phyloP scores from a whole-genome alignment of 37 sponge, comb jelly and placozoan genomes.

The Eunapius fragilis region DNA sequence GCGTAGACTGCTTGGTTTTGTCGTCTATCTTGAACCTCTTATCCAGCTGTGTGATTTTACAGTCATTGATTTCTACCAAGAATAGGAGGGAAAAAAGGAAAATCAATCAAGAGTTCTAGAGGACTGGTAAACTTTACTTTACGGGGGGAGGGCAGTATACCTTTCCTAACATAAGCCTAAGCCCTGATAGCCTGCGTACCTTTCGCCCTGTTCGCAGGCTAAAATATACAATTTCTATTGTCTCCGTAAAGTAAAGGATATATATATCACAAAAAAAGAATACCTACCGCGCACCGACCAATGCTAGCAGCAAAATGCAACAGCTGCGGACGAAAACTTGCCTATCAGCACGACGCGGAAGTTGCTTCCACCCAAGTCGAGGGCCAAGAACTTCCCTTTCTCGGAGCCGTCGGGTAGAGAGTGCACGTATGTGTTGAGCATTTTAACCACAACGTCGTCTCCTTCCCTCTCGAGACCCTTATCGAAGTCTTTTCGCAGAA shows the following conservation, averaged over 20 bases:
- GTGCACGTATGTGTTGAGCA: constrained; percentile 97
- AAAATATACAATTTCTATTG: too few species aligned
- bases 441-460: constrained; percentile 76
- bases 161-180: too few species aligned
- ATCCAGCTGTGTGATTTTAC: constrained; percentile 12
- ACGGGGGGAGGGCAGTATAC: too few species aligned
- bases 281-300: not conserved
- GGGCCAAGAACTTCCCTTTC: constrained; percentile 88
- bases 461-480: constrained; percentile 84
- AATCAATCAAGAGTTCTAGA: too few species aligned
- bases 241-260: too few species aligned
- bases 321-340: not conserved
- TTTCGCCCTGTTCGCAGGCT: too few species aligned
- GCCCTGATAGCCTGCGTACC: too few species aligned
- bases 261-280: not conserved
- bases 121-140: too few species aligned
- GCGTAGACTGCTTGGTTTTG: constrained; percentile 63
- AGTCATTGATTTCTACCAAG: constrained; percentile 27
- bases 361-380: constrained; percentile 96
- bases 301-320: not conserved
- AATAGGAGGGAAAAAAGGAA: too few species aligned
- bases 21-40: constrained; percentile 51
- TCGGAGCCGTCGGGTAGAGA: constrained; percentile 85
- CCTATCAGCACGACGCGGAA: constrained; percentile 89
- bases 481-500: constrained; percentile 59